Evolutionary conservation across 2,888 invertebrate genomes (phyloP), one percentile per base, ranked within the genome.

Genomic region (Galeruca laticollis): DNA sequence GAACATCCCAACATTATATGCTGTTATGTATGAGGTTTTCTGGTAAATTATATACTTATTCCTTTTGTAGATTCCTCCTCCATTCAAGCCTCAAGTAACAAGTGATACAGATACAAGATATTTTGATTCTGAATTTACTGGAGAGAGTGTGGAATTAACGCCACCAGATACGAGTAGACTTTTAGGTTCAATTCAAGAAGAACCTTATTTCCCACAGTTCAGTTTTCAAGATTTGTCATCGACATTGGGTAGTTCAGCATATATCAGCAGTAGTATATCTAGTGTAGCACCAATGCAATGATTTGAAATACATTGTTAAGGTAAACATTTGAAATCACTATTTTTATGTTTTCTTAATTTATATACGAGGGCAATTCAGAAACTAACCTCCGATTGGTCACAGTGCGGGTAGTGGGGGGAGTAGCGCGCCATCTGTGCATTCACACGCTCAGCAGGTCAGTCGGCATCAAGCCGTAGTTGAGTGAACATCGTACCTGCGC

Each of bases 111-210:
- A 99, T 87, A 99, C 99, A 74, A 89, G 95, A 74, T 99, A 99
- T 88, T 99, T 99, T 87, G 99, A 99, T 87, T 93, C 95, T 73
- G 97, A 98, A 88, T 99, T 99, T 88, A 99, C 99, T 3, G 96
- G 96, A 73, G 98, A 98, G 87, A 94, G 96, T 80, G 97, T 99
- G 13, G 95, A 97, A 87, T 88, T 99, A 78, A 98, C 99, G 72
- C 99, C 98, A 68, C 98, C 98, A 26, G 96, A 95, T 84, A 89
- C 89, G 76, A 88, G 86, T 73, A 86, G 87, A 33, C 87, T 87
- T 15, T 86, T 91, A 47, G 88, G 88, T 74, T 89, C 90, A 79
- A 91, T 92, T 75, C 91, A 90, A 84, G 92, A 92, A 86, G 92
- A 92, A 81, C 90, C 90, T 76, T 87, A 88, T 79, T 92, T 92